Percentiles rank a stretch among this genome's conserved stretches.
phyloP scores from a whole-genome alignment of 2,888 invertebrate genomes.

The Tachina fera region DNA sequence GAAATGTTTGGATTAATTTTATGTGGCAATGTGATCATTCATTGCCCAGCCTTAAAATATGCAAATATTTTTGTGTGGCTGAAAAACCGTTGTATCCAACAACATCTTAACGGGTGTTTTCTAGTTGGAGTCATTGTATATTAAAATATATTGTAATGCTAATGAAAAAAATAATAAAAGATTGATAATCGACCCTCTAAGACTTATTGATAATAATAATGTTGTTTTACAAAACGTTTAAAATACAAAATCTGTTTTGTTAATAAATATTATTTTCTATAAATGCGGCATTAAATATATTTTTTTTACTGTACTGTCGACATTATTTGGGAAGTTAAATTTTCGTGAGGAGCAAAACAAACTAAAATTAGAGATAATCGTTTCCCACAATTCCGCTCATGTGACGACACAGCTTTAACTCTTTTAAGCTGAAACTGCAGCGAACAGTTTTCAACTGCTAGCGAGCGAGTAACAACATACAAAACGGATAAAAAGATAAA shows the following conservation, averaged over 20 bases:
- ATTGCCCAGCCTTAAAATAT: constrained; percentile 19
- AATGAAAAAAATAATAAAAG: too few relatives aligned
- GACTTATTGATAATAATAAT: too few relatives aligned
- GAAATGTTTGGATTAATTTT: too few relatives aligned
- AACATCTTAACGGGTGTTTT: background rate
- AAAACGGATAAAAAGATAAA: constrained; percentile 45
- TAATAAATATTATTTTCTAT: background rate
- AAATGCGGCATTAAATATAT: background rate
- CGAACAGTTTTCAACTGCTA: constrained; percentile 70
- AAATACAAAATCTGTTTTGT: background rate
- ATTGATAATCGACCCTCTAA: too few relatives aligned
- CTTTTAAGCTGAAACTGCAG: constrained; percentile 41
- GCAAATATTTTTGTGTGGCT: background rate
- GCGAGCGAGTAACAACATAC: constrained; percentile 71
- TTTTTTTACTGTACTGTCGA: background rate
- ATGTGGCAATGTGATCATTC: too few relatives aligned
- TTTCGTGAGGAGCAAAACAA: background rate
- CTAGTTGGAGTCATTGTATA: background rate
- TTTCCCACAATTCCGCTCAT: background rate
- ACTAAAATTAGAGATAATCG: background rate
- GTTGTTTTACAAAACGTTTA: too few relatives aligned
- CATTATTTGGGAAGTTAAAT: background rate
- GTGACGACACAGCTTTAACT: constrained; percentile 36
- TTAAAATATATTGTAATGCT: too few relatives aligned
- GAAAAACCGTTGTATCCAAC: background rate